Percentiles rank a stretch among this genome's conserved stretches.
Conservation (phyloP, 1,140 invertebrate species). For the Gonatopus flavifemur region DNA sequence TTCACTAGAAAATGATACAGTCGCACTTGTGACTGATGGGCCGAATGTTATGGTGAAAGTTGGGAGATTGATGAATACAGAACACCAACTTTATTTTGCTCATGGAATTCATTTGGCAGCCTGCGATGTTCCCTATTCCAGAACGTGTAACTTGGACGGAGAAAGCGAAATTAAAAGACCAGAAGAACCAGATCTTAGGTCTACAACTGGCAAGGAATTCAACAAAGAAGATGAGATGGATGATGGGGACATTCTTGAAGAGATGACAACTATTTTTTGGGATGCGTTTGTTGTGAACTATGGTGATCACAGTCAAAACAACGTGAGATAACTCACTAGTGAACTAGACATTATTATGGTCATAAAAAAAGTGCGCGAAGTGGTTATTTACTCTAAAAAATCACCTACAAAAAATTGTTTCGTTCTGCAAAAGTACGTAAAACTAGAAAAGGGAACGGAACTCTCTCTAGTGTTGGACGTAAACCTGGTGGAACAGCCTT, state of each 20-base stretch:
- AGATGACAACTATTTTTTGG: too few species aligned
- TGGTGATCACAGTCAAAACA: too few species aligned
- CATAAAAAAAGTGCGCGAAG: constrained; percentile 6
- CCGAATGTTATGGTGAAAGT: constrained; percentile 25
- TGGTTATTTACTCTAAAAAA: constrained; percentile 3
- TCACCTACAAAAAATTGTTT: constrained; percentile 15
- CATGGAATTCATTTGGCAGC: constrained; percentile 14
- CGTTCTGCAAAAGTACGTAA: constrained; percentile 21
- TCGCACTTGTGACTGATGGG: constrained; percentile 9
- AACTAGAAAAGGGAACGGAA: constrained; percentile 15
- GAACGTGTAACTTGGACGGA: too few species aligned
- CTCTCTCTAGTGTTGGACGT: constrained; percentile 13
- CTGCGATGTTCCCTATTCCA: too few species aligned
- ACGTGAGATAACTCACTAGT: too few species aligned
- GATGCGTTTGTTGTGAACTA: too few species aligned
- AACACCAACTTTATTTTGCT: constrained; percentile 22
- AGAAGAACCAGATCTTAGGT: too few species aligned
- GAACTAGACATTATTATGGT: neutral
- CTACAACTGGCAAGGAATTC: too few species aligned
- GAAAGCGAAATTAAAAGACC: too few species aligned
- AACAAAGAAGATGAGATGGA: too few species aligned
- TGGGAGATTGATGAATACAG: constrained; percentile 12
- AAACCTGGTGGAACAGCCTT: constrained; percentile 20
- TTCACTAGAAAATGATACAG: neutral
- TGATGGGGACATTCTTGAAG: too few species aligned